phyloP scores from a whole-genome alignment of 2,797 vertebrate genomes.

The Urophycis tenuis region DNA sequence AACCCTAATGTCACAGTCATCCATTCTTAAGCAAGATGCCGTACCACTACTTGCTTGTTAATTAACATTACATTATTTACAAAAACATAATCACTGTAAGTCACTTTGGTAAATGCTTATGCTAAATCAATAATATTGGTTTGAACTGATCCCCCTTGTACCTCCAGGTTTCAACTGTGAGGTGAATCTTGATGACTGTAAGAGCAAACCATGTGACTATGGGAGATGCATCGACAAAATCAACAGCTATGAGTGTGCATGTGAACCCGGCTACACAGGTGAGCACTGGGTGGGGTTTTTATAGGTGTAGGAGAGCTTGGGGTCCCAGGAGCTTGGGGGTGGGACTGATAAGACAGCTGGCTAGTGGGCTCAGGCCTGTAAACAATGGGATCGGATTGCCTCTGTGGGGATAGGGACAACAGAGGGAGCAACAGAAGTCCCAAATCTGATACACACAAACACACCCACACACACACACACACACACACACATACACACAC shows the following conservation, averaged over 20 bases:
- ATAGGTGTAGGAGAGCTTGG: not conserved
- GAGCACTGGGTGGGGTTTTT: slow-evolving; percentile 46
- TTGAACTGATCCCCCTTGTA: not conserved
- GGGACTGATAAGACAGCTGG: slow-evolving; percentile 71
- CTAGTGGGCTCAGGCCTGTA: slow-evolving; percentile 56
- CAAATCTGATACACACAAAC: slow-evolving; percentile 20
- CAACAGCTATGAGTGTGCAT: slow-evolving; percentile 89
- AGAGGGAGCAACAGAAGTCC: slow-evolving; percentile 43
- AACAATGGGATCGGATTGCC: slow-evolving; percentile 70
- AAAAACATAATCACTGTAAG: not conserved
- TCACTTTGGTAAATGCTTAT: not conserved
- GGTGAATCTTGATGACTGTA: slow-evolving; percentile 91
- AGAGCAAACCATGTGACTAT: slow-evolving; percentile 87
- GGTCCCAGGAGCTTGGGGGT: slow-evolving; percentile 56
- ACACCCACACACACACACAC: not conserved
- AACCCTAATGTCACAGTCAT: not conserved
- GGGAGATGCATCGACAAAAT: slow-evolving; percentile 96
- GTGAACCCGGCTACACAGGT: slow-evolving; percentile 91
- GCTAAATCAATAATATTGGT: not conserved
- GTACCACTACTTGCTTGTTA: not conserved
- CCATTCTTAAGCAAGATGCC: not conserved
- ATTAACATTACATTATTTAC: not conserved
- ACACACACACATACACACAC: slow-evolving; percentile 4
- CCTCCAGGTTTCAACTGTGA: slow-evolving; percentile 87
- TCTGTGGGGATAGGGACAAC: slow-evolving; percentile 46